Conservation (phyloP, 2,888 invertebrate genomes). For the Pyralis farinalis region DNA sequence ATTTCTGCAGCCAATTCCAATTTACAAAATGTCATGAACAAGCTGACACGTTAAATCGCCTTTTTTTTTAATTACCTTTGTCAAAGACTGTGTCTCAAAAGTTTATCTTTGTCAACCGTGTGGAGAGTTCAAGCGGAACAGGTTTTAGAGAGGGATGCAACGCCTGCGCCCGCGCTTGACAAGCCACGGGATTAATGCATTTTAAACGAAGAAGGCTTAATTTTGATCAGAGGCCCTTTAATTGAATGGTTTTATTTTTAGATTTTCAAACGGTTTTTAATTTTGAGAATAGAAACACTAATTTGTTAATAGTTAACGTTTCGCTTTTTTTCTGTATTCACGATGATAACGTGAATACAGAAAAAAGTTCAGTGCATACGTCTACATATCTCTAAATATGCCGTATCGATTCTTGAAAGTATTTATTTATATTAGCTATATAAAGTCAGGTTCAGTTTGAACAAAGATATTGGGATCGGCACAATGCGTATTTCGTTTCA, state of each 20-base stretch:
- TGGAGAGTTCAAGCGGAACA: conserved; percentile 57
- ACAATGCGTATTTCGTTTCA: too few relatives aligned
- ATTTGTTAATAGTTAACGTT: neutral
- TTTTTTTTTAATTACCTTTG: conserved; percentile 40
- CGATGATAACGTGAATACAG: too few relatives aligned
- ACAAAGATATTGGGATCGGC: too few relatives aligned
- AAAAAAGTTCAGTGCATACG: too few relatives aligned
- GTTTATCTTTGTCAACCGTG: conserved; percentile 63
- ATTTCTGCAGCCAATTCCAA: conserved; percentile 39
- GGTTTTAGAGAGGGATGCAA: conserved; percentile 65
- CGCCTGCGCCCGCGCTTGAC: conserved; percentile 62
- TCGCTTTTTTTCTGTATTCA: too few relatives aligned
- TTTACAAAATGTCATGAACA: conserved; percentile 53
- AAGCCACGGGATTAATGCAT: conserved; percentile 79
- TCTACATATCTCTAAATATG: too few relatives aligned
- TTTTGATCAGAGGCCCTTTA: conserved; percentile 68
- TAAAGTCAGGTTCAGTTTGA: too few relatives aligned
- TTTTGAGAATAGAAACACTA: conserved; percentile 7
- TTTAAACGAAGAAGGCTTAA: conserved; percentile 80
- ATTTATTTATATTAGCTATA: too few relatives aligned
- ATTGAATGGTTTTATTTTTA: conserved; percentile 61
- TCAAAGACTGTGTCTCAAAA: conserved; percentile 38
- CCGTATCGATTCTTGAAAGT: too few relatives aligned
- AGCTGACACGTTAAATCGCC: conserved; percentile 44
- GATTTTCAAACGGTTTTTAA: conserved; percentile 28